Conservation (phyloP, 2,888 invertebrate genomes). For the Oeneis ivallda region DNA sequence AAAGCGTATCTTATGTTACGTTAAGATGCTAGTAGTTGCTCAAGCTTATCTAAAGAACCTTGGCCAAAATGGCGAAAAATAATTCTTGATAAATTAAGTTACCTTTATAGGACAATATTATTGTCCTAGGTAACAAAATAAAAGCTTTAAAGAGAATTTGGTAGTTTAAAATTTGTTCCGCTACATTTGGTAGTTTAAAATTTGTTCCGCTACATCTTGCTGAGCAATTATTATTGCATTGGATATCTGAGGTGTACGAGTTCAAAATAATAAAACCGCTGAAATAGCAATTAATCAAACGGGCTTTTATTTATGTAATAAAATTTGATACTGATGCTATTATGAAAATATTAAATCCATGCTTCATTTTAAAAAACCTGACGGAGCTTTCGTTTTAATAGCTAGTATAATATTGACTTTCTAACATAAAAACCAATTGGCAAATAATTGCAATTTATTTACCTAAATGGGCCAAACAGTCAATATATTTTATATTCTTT, state of each 20-base stretch:
- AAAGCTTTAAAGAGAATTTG: too few relatives aligned
- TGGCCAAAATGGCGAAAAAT: background rate
- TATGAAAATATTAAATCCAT: constrained; percentile 33
- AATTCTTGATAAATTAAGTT: background rate
- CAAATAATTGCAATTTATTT: constrained; percentile 20
- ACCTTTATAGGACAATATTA: too few relatives aligned
- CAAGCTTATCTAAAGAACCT: constrained; percentile 17
- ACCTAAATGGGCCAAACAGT: background rate
- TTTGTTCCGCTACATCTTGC: constrained; percentile 24
- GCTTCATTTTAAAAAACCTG: constrained; percentile 23
- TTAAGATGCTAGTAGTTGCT: constrained; percentile 17
- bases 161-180: too few relatives aligned
- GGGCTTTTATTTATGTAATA: constrained; percentile 33
- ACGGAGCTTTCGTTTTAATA: constrained; percentile 24
- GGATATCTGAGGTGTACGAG: constrained; percentile 13
- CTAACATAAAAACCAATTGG: constrained; percentile 24
- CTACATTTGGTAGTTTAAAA: constrained; percentile 17
- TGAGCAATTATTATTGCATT: constrained; percentile 28
- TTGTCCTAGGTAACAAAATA: too few relatives aligned
- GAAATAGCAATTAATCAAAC: constrained; percentile 39
- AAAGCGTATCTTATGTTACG: constrained; percentile 23
- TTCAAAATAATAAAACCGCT: constrained; percentile 24
- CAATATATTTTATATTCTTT: constrained; percentile 1
- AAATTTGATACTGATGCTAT: constrained; percentile 27
- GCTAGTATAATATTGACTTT: constrained; percentile 14